phyloP scores from a whole-genome alignment of 2,888 invertebrate genomes.

The Drosophila bunnanda region DNA sequence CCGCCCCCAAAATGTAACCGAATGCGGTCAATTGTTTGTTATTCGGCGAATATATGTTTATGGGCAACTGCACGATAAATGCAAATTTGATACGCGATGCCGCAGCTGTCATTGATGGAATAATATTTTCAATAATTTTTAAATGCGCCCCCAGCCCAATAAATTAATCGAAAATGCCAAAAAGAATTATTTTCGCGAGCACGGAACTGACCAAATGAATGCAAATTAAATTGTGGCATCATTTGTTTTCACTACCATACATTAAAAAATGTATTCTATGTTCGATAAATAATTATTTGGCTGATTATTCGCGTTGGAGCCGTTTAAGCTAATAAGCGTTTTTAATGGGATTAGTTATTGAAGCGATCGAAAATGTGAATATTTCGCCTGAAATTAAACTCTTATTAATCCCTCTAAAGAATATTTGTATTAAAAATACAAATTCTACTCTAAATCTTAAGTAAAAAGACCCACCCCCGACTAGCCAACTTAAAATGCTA shows the following conservation, averaged over 20 bases:
- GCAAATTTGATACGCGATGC: conserved; percentile 61
- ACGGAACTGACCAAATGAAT: conserved; percentile 25
- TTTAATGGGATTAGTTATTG: conserved; percentile 9
- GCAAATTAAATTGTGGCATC: conserved; percentile 40
- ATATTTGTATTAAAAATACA: too few species aligned
- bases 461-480: too few species aligned
- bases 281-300: not conserved
- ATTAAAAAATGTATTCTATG: conserved; percentile 12
- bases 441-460: not conserved
- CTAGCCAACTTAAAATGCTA: too few species aligned
- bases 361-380: not conserved
- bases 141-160: conserved; percentile 48
- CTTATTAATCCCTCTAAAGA: too few species aligned
- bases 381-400: not conserved
- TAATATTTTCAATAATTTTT: conserved; percentile 73
- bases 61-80: conserved; percentile 39
- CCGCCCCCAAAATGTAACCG: conserved; percentile 31
- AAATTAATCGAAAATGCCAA: conserved; percentile 41
- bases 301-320: conserved; percentile 2
- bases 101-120: conserved; percentile 68
- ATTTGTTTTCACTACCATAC: conserved; percentile 31
- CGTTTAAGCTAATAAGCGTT: conserved; percentile 8
- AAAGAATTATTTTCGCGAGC: conserved; percentile 3
- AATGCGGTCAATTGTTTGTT: conserved; percentile 64
- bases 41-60: conserved; percentile 41